Evolutionary conservation across 1,140 invertebrate species (phyloP), one percentile per base, ranked within the genome.

Genomic region (Fopius arisanus): DNA sequence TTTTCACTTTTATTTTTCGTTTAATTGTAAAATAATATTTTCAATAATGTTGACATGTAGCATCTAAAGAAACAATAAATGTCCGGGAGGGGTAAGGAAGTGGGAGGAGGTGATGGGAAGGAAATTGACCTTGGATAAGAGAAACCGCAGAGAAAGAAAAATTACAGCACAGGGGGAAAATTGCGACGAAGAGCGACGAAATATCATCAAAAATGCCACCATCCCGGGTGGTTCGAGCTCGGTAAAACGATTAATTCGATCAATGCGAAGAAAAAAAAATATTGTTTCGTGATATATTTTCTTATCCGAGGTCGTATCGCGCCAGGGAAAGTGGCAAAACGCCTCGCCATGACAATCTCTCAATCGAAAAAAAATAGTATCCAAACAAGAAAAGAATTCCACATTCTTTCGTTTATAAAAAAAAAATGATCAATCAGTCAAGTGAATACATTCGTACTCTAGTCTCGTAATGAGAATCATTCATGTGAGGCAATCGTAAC

Each of bases 211-310:
- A 26, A 28, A 59, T 59, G 54, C 54, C 54, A 59, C 54, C 54
- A 59, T 59, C 54, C 54, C 54, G 54, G 26, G 54, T 59, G 54
- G 54, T 59, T 59, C 54, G 54, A 59, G 54, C 54, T 59, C 54
- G 54, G 54, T 28, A 10, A 10, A 37, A 37, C 33, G 33, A 59
- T 59, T 28, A 26, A 59, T 16, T 16, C 5, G n/a, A n/a, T n/a
- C n/a, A n/a, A n/a, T 48, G 2, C 19, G 26, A 59, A 26, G 26
- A 26, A 26, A 26, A 54, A 54, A 54, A 23, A 59, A 59, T 26
- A 59, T 28, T 14, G 2, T 51, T 26, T 26, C 54, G 26, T 21
- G 21, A 59, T 19, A 23, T 19, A 59, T 59, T 59, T 14, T 59
- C 14, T 59, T 19, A 28, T 12, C 23, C 54, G 54, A 59, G 54